phyloP scores from a whole-genome alignment of 1,140 invertebrate genomes.

The Cyclargus thomasi region DNA sequence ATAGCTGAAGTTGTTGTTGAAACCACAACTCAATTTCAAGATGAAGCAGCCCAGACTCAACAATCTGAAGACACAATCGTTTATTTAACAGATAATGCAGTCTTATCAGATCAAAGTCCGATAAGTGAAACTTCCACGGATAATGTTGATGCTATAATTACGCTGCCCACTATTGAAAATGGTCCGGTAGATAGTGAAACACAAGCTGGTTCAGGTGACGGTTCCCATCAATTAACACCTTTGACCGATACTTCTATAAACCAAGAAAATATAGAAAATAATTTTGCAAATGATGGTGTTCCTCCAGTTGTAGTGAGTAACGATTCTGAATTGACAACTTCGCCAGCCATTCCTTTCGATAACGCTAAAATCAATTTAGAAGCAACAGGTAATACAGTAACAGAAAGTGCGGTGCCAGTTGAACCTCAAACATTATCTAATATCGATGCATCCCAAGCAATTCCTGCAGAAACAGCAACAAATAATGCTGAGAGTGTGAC shows the following conservation, averaged over 20 bases:
- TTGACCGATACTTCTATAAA: neutral
- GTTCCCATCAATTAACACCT: neutral
- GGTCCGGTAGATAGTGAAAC: neutral
- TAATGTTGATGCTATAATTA: neutral
- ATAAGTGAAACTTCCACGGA: neutral
- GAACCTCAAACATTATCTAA: constrained; percentile 4
- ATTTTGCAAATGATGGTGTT: neutral
- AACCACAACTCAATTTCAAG: neutral
- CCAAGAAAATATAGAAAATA: neutral
- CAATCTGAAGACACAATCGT: neutral
- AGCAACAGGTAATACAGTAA: neutral
- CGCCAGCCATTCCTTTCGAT: neutral
- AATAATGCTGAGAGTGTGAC: neutral
- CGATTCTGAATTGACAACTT: neutral
- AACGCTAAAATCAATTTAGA: neutral
- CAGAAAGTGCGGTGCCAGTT: neutral
- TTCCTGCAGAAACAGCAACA: neutral
- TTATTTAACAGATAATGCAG: neutral
- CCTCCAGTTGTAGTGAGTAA: neutral
- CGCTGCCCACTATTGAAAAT: neutral
- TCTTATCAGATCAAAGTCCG: too few species aligned
- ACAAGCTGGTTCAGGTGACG: neutral
- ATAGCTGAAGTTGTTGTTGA: too few species aligned
- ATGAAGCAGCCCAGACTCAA: neutral
- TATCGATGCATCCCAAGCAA: neutral